Evolutionary conservation across 2,888 invertebrate species (phyloP), one percentile per base, ranked within the genome.

Genomic region (Anthophora plumipes): DNA sequence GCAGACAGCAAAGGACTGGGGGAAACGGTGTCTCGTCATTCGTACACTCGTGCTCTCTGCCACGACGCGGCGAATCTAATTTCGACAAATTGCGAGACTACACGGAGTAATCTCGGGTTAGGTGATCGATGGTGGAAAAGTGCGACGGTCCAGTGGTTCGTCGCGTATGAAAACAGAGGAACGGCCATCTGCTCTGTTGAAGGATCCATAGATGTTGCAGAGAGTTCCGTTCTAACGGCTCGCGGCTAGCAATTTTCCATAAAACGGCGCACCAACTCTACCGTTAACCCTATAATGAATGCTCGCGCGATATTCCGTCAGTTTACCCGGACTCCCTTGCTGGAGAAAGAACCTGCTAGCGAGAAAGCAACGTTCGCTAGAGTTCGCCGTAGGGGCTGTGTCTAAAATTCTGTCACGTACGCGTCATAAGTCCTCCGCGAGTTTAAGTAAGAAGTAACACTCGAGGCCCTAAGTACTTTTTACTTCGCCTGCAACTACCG

Each of bases 331-430:
- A 31, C 63, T n/a, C n/a, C n/a, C n/a, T n/a, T n/a, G n/a, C n/a
- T n/a, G 74, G 69, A 50, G 60, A 63, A 80, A 76, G 85, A 72
- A 57, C 64, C 57, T 11, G 37, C 74, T 48, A 64, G 20, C 77
- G 69, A 54, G 55, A 54, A 82, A 63, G 3, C 31, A 77, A 71
- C 77, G 80, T 71, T 75, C 77, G 75, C 72, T 80, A 22, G 59
- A 60, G 69, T 48, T 52, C 64, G 66, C 41, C 71, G 57, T n/a
- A n/a, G n/a, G 25, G 25, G 43, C 55, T 20, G 71, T 59, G 86
- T 90, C 91, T 88, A 85, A 88, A 92, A 92, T 92, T 92, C 90
- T 89, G 91, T 93, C 93, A 93, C 92, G 92, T 91, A 89, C 90
- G 85, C 88, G 91, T 92, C 91, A 90, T 92, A 92, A 92, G 92